Conservation (phyloP, 1,140 invertebrate species). For the Oryzaephilus surinamensis region DNA sequence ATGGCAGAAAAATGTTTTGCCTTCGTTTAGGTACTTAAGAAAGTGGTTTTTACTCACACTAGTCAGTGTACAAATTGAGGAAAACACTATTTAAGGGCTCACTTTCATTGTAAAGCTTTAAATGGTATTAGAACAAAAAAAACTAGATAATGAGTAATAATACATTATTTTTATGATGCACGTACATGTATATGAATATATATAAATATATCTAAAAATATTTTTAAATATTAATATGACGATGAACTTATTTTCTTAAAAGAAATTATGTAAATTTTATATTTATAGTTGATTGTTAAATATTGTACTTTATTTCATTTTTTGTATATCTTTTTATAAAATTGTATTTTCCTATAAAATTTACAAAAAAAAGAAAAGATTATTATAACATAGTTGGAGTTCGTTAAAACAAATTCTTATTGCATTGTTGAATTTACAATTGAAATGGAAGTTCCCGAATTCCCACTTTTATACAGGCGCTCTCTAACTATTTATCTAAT, state of each 20-base stretch:
- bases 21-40: constrained; percentile 1
- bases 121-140: constrained; percentile 15
- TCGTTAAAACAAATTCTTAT: too few species aligned
- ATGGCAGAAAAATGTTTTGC: constrained; percentile 1
- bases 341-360: neutral
- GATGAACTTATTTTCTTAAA: constrained; percentile 1
- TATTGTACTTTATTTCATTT: neutral
- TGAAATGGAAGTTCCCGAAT: too few species aligned
- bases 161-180: constrained; percentile 26
- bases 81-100: too few species aligned
- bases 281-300: neutral
- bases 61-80: neutral
- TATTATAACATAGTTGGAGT: too few species aligned
- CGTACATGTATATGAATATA: constrained; percentile 10
- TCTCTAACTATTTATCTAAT: too few species aligned
- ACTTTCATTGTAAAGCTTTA: constrained; percentile 20
- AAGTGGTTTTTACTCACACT: neutral
- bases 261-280: constrained; percentile 9
- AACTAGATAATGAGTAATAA: constrained; percentile 9
- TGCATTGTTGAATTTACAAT: too few species aligned
- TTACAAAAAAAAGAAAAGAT: neutral
- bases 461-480: too few species aligned
- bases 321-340: neutral
- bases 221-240: constrained; percentile 17
- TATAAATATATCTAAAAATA: too few species aligned